Percentiles rank a stretch among this genome's conserved stretches.
Conservation (phyloP, 1,140 invertebrate genomes). For the Drosophila obscura region DNA sequence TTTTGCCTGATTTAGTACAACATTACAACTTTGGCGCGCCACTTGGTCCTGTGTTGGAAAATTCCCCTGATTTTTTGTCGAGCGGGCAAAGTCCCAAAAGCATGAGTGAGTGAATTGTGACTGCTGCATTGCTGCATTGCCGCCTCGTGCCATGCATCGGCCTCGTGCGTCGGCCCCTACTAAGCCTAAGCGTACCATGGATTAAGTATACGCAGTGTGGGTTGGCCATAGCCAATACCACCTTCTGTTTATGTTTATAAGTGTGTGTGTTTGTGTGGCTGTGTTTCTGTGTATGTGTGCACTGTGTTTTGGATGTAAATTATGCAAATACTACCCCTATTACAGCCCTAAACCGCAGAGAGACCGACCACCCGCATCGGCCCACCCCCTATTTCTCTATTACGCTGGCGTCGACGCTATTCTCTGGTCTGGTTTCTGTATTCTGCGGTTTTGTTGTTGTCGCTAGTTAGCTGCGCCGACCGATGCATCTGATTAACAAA, state of each 20-base stretch:
- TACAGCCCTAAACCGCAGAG: conserved; percentile 46
- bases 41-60: conserved; percentile 46
- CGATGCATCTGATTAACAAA: conserved; percentile 77
- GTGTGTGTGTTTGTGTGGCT: conserved; percentile 9
- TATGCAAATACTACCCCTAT: conserved; percentile 71
- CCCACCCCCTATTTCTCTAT: conserved; percentile 60
- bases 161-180: conserved; percentile 4
- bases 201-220: neutral
- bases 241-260: neutral
- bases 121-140: no score
- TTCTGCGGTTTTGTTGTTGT: conserved; percentile 60
- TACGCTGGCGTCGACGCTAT: conserved; percentile 71
- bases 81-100: conserved; percentile 6
- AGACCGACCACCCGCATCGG: neutral
- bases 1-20: conserved; percentile 66
- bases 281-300: conserved; percentile 17
- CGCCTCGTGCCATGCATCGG: no score
- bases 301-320: conserved; percentile 34
- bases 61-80: conserved; percentile 22
- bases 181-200: conserved; percentile 27
- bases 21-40: conserved; percentile 58
- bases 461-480: conserved; percentile 69
- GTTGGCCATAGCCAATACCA: neutral
- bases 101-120: conserved; percentile 49
- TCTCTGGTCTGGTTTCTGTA: conserved; percentile 46